Evolutionary conservation across 2,888 invertebrate genomes (phyloP).

Genomic region (Coelogynopora nodosa): DNA sequence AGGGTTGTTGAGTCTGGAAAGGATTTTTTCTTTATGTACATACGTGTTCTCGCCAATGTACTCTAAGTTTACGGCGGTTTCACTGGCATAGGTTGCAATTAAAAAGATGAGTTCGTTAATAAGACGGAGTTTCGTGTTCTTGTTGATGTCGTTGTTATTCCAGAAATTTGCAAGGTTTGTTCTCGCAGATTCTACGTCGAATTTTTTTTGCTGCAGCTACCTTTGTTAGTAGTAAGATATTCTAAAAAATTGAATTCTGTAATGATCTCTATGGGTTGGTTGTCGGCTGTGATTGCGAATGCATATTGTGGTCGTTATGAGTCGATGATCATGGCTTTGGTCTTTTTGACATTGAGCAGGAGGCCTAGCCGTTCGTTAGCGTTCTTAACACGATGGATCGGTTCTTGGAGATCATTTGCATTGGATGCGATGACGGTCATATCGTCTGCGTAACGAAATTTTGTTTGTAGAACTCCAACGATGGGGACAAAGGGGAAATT

Average conservation of each 20-base stretch:
- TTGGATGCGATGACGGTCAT: neutral
- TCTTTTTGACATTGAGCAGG: neutral
- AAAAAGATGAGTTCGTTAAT: neutral
- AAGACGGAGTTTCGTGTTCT: neutral
- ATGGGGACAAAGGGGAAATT: neutral
- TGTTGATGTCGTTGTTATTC: neutral
- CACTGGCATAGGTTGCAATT: neutral
- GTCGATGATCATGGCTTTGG: neutral
- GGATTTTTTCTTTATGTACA: no score
- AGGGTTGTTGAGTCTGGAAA: no score
- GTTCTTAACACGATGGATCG: neutral
- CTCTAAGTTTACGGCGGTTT: no score
- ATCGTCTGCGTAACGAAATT: neutral
- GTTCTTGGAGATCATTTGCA: neutral
- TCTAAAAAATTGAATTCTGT: neutral
- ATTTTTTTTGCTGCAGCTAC: neutral
- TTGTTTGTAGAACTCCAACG: neutral
- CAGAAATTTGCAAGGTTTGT: neutral
- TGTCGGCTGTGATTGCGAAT: neutral
- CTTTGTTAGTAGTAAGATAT: neutral
- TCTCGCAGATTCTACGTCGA: neutral
- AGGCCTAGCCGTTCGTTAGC: neutral
- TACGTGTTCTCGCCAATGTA: no score
- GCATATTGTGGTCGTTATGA: neutral
- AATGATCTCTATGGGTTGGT: neutral